Evolutionary conservation across 2,797 vertebrate species (phyloP).

Genomic region (Cynopterus sphinx): DNA sequence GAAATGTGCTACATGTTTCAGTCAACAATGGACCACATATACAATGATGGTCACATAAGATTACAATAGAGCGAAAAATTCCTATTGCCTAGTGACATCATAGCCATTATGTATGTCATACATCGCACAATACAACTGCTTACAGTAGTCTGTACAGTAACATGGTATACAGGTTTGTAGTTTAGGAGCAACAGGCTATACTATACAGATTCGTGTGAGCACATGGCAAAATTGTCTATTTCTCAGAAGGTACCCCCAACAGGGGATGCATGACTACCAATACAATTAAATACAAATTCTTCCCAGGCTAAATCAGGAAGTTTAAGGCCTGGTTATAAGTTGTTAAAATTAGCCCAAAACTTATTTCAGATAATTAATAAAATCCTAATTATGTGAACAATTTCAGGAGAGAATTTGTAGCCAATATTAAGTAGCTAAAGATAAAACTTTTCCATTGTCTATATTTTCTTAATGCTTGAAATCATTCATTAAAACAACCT

Average conservation of each 20-base stretch:
- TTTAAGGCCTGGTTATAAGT: background rate
- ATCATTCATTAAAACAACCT: background rate
- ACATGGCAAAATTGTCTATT: background rate
- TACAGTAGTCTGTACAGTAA: background rate
- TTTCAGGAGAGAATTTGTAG: background rate
- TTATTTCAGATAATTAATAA: constrained; percentile 29
- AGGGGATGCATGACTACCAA: background rate
- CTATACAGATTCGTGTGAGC: background rate
- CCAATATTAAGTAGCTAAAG: background rate
- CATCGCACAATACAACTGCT: background rate
- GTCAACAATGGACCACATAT: background rate
- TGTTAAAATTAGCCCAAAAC: background rate
- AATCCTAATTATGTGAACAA: background rate
- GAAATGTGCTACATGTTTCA: background rate
- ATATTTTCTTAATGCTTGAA: background rate
- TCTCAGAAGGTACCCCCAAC: background rate
- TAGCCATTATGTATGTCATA: background rate
- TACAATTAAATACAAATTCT: background rate
- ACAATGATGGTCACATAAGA: background rate
- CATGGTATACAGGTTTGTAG: background rate
- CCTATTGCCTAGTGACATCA: background rate
- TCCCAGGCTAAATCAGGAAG: background rate
- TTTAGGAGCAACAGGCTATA: background rate
- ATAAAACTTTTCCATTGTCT: background rate
- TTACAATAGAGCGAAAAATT: background rate